Evolutionary conservation across 2,797 vertebrate species (phyloP), one percentile per base, ranked within the genome.

Genomic region (Crocodylus rhombifer): DNA sequence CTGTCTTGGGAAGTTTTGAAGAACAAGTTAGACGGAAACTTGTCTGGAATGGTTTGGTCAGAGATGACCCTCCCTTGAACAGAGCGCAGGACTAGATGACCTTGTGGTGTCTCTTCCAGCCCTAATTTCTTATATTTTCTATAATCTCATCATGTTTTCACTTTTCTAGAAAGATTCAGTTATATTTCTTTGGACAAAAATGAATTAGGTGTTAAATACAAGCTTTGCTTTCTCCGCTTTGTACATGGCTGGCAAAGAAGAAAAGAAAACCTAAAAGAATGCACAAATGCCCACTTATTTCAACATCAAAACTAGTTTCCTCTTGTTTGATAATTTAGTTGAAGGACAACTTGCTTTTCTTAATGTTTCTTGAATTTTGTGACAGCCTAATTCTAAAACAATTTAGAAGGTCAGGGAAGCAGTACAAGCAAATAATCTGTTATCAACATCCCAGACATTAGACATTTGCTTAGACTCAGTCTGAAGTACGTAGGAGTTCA

Each of bases 321-420:
- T 94, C 15, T 89, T 57, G 20, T 87, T 58, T 80, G 56, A 71
- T 56, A 86, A 51, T 58, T 90, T 75, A 69, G 12, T 64, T 28
- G 75, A 90, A 71, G 65, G 62, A 92, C 75, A 92, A 60, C 15
- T 60, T 77, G 17, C 77, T 89, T 95, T 94, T 76, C 55, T 76
- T 17, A 76, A n/a, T 56, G 11, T 74, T 26, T 64, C 82, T 91
- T 56, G 5, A 57, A 84, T 33, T 89, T 60, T 77, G n/a, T 82
- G 94, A 75, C 65, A 91, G 57, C 11, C 56, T 85, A 78, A 77
- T 94, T 80, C 88, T 23, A 42, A 86, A 93, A 89, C 51, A 86
- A 55, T 81, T 83, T 73, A 55, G 33, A 82, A 18, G 77, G 26
- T 15, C 25, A 76, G 23, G 81, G 28, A 92, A 77, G 30, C 20